A percentile compares a stretch with the other conserved stretches of the same genome.
These are phyloP conservation scores for Idaea aversata DNA, from an alignment of 2,888 invertebrate genomes.

Conservation along the genomic window DNA sequence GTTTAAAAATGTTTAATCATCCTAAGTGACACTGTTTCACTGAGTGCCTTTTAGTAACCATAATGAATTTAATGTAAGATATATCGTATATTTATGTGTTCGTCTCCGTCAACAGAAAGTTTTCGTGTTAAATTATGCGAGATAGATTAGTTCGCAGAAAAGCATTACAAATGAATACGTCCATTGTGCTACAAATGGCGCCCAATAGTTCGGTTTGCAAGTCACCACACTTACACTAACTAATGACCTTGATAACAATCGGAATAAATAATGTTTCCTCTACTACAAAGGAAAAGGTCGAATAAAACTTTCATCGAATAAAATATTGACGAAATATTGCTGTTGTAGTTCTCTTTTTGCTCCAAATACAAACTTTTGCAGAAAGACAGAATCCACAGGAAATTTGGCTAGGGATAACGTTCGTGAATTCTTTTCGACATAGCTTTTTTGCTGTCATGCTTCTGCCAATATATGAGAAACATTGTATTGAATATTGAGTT, in stretches of 20 bases:
- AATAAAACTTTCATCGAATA: constrained; percentile 14
- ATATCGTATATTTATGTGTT: background rate
- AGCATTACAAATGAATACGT: constrained; percentile 32
- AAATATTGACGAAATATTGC: constrained; percentile 7
- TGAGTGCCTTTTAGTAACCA: no score
- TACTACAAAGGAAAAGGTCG: constrained; percentile 26
- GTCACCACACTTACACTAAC: constrained; percentile 34
- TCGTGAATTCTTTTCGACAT: background rate
- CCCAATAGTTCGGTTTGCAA: constrained; percentile 35
- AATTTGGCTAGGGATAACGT: background rate
- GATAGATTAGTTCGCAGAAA: constrained; percentile 3
- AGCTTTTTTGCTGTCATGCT: background rate
- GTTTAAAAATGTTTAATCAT: no score
- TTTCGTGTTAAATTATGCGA: constrained; percentile 4
- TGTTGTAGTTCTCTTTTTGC: constrained; percentile 12
- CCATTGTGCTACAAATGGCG: constrained; percentile 31
- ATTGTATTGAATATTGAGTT: background rate
- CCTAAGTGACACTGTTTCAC: no score
- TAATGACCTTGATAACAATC: constrained; percentile 28
- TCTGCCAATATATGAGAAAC: background rate
- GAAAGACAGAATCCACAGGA: background rate
- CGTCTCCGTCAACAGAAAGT: background rate
- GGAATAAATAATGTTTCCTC: constrained; percentile 28
- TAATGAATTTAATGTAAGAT: no score
- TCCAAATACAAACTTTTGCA: constrained; percentile 6